A percentile compares a stretch with the other conserved stretches of the same genome.
Evolutionary conservation across 1,140 invertebrate genomes (phyloP).

Genomic region (Drosophila nigrodunni): DNA sequence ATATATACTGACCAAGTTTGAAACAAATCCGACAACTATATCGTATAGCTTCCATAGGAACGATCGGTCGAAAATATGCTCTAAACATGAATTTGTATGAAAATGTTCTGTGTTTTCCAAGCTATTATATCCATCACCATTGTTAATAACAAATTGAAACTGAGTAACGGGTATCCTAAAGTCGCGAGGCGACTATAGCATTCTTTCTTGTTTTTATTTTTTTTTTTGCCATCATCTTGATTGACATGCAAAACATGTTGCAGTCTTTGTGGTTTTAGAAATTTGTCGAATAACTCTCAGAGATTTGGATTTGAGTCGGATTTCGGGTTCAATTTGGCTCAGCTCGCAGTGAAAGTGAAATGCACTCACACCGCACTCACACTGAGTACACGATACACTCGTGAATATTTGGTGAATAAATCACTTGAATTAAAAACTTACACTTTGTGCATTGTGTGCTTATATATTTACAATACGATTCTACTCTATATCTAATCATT

Average conservation of each 20-base stretch:
- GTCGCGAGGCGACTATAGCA: no score
- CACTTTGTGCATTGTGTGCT: neutral
- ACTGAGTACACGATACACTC: conserved; percentile 7
- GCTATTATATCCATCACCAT: no score
- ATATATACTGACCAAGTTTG: no score
- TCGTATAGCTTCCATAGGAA: no score
- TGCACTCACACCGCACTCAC: neutral
- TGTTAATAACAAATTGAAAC: no score
- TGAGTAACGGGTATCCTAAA: no score
- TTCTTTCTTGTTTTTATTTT: no score
- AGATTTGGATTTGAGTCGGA: conserved; percentile 21
- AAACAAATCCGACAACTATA: no score
- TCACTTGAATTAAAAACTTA: neutral
- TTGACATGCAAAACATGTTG: conserved; percentile 49
- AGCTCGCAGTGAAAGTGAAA: conserved; percentile 49
- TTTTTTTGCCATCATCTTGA: conserved; percentile 43
- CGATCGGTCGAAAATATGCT: no score
- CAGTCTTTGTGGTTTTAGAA: conserved; percentile 23
- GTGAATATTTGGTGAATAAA: conserved; percentile 10
- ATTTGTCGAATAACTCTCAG: conserved; percentile 31
- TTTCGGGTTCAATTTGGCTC: conserved; percentile 6
- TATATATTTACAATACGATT: neutral
- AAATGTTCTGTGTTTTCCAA: no score
- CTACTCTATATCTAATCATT: neutral
- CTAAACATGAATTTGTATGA: no score